A percentile compares a stretch with the other conserved stretches of the same genome.
These are phyloP conservation scores for Mythimna ferrago DNA, from an alignment of 2,888 invertebrate species.

Conservation along the genomic window DNA sequence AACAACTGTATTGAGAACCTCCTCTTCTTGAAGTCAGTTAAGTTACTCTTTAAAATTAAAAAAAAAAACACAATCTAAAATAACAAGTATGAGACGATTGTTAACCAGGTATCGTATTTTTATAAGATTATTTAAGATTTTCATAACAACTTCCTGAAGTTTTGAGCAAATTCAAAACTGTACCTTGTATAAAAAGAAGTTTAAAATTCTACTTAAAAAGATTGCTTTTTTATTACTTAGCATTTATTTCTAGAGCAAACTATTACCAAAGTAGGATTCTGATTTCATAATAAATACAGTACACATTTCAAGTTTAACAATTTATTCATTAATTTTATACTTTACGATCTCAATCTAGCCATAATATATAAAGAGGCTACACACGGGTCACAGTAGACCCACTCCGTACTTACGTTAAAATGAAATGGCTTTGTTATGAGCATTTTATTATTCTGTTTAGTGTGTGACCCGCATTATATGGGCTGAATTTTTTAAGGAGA, in stretches of 20 bases:
- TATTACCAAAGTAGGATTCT: not conserved
- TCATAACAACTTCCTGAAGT: too few species aligned
- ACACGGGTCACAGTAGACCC: not conserved
- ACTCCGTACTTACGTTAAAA: not conserved
- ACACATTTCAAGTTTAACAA: conserved; percentile 12
- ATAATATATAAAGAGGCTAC: not conserved
- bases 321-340: conserved; percentile 20
- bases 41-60: too few species aligned
- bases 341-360: not conserved
- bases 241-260: conserved; percentile 7
- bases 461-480: not conserved
- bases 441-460: not conserved
- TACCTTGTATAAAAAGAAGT: not conserved
- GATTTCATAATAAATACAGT: conserved; percentile 15
- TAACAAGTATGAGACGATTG: too few species aligned
- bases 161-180: too few species aligned
- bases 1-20: too few species aligned
- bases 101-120: too few species aligned
- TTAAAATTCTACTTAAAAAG: not conserved
- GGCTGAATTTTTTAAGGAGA: too few species aligned
- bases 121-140: too few species aligned
- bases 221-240: too few species aligned
- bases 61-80: too few species aligned
- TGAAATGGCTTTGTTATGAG: not conserved
- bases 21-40: too few species aligned